These are phyloP conservation scores for Napeogenes sylphis DNA, from an alignment of 2,888 invertebrate species.

Conservation along the genomic window DNA sequence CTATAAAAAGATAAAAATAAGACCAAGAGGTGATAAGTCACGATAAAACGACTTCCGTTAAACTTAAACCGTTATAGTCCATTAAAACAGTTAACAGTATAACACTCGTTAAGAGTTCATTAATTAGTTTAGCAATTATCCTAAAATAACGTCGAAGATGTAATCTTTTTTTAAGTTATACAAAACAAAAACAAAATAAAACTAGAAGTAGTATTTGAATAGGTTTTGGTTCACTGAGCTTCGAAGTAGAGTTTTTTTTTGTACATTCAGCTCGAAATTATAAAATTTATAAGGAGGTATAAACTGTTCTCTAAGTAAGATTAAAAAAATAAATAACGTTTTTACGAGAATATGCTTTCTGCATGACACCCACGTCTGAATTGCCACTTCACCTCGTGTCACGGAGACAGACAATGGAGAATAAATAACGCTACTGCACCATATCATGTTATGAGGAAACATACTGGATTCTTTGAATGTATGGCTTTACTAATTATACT, in stretches of 20 bases:
- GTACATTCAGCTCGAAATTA: too few relatives aligned
- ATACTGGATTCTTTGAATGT: too few relatives aligned
- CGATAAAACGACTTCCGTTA: slow-evolving; percentile 54
- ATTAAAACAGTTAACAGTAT: slow-evolving; percentile 52
- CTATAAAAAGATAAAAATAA: too few relatives aligned
- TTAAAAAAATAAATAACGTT: slow-evolving; percentile 22
- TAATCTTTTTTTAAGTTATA: slow-evolving; percentile 44
- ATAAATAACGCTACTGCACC: slow-evolving; percentile 43
- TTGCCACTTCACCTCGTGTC: slow-evolving; percentile 26
- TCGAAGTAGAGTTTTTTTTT: too few relatives aligned
- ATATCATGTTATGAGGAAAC: too few relatives aligned
- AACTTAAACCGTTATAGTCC: slow-evolving; percentile 47
- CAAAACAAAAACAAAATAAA: background rate
- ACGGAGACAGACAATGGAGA: slow-evolving; percentile 46
- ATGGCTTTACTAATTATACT: too few relatives aligned
- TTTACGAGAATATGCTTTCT: slow-evolving; percentile 10
- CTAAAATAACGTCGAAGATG: slow-evolving; percentile 42
- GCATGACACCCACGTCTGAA: slow-evolving; percentile 24
- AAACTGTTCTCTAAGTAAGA: too few relatives aligned
- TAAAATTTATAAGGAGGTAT: too few relatives aligned
- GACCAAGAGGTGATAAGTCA: slow-evolving; percentile 30
- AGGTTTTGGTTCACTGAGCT: too few relatives aligned
- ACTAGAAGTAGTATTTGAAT: too few relatives aligned
- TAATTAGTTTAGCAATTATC: slow-evolving; percentile 52
- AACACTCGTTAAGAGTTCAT: slow-evolving; percentile 49